Evolutionary conservation across 1,140 invertebrate genomes (phyloP).

Genomic region (Meloidogyne hapla): DNA sequence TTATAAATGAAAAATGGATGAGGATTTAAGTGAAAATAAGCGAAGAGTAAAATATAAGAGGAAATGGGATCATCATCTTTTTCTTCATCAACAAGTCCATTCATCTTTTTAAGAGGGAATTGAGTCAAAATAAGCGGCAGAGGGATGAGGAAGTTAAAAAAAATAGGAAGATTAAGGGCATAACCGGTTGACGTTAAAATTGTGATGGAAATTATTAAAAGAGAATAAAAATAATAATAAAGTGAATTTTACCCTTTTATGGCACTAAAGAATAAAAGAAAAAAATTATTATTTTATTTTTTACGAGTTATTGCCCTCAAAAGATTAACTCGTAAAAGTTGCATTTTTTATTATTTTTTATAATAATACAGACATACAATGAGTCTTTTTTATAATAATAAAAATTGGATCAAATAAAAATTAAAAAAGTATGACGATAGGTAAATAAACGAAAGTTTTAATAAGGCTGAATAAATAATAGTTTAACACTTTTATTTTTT

Average conservation of each 20-base stretch:
- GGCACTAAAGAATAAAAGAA: not conserved
- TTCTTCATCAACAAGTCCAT: not conserved
- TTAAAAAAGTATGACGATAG: no score
- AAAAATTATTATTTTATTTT: not conserved
- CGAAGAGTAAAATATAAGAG: not conserved
- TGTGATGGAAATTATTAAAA: not conserved
- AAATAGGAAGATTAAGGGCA: not conserved
- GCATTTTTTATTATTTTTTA: not conserved
- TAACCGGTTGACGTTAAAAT: not conserved
- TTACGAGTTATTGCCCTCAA: not conserved
- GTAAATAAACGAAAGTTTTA: no score
- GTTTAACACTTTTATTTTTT: no score
- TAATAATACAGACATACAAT: no score
- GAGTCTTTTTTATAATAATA: no score
- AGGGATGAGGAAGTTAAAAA: not conserved
- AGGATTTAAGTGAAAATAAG: not conserved
- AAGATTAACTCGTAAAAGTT: not conserved
- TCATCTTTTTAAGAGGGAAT: not conserved
- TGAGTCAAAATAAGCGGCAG: not conserved
- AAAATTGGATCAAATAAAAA: no score
- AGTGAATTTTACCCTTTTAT: not conserved
- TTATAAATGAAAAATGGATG: not conserved
- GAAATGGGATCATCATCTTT: not conserved
- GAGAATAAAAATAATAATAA: not conserved
- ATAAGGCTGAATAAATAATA: no score